Conservation (phyloP, 1,140 invertebrate genomes). For the Drosophila athabasca region DNA sequence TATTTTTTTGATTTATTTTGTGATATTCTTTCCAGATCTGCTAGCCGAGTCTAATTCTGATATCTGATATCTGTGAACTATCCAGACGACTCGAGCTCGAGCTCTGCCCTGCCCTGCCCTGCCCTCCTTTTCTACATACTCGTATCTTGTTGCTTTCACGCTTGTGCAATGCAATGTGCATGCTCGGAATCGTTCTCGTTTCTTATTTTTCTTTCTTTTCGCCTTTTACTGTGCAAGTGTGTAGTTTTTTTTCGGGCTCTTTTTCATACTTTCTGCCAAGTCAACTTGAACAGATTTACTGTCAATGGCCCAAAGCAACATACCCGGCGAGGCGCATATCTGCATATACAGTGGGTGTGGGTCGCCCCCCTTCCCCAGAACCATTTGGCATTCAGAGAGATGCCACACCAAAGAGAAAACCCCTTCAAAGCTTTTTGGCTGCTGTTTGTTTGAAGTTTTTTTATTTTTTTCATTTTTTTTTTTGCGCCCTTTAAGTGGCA, state of each 20-base stretch:
- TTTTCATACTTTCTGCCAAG: conserved; percentile 31
- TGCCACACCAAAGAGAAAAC: neutral
- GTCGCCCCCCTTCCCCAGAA: neutral
- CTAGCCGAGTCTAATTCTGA: neutral
- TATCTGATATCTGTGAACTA: conserved; percentile 1
- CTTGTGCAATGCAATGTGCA: conserved; percentile 15
- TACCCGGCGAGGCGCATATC: conserved; percentile 14
- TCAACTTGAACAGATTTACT: conserved; percentile 49
- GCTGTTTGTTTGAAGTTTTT: conserved; percentile 59
- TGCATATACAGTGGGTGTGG: neutral
- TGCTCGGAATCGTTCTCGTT: conserved; percentile 1
- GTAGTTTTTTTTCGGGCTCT: conserved; percentile 3
- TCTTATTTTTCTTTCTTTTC: neutral
- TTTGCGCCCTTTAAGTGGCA: conserved; percentile 52
- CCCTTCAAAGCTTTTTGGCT: conserved; percentile 58
- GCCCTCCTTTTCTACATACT: too few relatives aligned
- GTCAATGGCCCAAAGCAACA: conserved; percentile 48
- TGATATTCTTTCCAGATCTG: neutral
- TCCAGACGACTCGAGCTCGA: neutral
- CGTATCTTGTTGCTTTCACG: conserved; percentile 1
- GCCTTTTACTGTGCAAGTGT: neutral
- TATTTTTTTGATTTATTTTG: neutral
- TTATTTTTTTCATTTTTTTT: conserved; percentile 9
- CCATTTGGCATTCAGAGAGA: conserved; percentile 9
- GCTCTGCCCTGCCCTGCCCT: too few relatives aligned